These are phyloP conservation scores for Marcusenius ussheri DNA, from an alignment of 2,113 vertebrate genomes.

Conservation along the genomic window DNA sequence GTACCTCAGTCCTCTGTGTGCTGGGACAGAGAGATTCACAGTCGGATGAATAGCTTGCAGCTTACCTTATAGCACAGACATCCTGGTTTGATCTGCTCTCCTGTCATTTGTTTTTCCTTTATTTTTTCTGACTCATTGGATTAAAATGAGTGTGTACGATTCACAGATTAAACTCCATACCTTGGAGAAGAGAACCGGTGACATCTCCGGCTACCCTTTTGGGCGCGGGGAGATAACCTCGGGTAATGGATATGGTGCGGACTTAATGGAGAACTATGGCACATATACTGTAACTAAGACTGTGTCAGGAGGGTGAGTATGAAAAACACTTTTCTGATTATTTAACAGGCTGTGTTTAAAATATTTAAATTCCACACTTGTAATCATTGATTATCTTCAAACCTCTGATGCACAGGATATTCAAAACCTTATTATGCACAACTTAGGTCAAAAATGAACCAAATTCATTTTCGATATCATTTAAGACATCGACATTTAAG, in stretches of 20 bases:
- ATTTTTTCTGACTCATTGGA: neutral
- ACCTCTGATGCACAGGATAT: neutral
- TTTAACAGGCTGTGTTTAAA: neutral
- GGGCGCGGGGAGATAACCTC: conserved; percentile 45
- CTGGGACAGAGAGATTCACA: conserved; percentile 9
- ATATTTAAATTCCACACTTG: neutral
- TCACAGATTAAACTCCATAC: conserved; percentile 45
- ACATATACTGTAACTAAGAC: conserved; percentile 23
- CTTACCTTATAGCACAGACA: neutral
- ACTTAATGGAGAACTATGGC: conserved; percentile 38
- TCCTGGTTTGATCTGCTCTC: neutral
- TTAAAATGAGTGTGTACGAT: conserved; percentile 44
- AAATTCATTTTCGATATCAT: neutral
- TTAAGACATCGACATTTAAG: neutral
- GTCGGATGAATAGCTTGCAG: conserved; percentile 38
- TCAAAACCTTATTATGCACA: neutral
- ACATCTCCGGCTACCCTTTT: conserved; percentile 37
- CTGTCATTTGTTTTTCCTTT: neutral
- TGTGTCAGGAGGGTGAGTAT: conserved; percentile 12
- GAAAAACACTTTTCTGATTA: neutral
- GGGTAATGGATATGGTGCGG: conserved; percentile 46
- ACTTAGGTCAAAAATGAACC: neutral
- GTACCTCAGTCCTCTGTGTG: neutral
- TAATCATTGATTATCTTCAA: neutral
- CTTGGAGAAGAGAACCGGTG: conserved; percentile 18